These are phyloP conservation scores for Pavo muticus DNA, from an alignment of 2,113 vertebrate genomes.

Conservation along the genomic window DNA sequence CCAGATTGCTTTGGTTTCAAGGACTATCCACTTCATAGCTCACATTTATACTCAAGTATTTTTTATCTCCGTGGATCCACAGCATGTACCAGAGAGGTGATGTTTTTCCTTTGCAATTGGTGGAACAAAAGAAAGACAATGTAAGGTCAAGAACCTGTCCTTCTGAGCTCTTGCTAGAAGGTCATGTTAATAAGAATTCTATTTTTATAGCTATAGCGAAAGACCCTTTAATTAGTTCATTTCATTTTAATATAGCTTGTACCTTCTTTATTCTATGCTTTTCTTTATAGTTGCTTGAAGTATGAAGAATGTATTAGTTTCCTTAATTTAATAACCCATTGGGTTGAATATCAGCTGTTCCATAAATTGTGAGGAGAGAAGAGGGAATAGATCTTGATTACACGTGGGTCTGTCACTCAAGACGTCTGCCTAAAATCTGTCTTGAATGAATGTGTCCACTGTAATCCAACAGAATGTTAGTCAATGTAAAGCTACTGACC, in stretches of 20 bases:
- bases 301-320: not conserved
- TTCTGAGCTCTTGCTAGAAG: not conserved
- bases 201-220: not conserved
- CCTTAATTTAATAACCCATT: not conserved
- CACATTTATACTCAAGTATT: not conserved
- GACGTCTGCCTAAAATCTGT: not conserved
- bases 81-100: not conserved
- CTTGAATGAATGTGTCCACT: not conserved
- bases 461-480: not conserved
- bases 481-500: not conserved
- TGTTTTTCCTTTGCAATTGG: not conserved
- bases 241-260: not conserved
- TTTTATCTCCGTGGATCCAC: not conserved
- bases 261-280: not conserved
- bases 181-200: not conserved
- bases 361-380: not conserved
- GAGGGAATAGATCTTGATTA: not conserved
- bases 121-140: not conserved
- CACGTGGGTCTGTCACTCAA: accelerated
- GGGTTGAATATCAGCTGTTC: not conserved
- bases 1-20: not conserved
- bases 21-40: not conserved
- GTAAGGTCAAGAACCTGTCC: not conserved
- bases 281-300: not conserved
- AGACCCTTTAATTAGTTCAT: not conserved